Evolutionary conservation across 2,888 invertebrate species (phyloP), one percentile per base, ranked within the genome.

Genomic region (Nomada fabriciana): DNA sequence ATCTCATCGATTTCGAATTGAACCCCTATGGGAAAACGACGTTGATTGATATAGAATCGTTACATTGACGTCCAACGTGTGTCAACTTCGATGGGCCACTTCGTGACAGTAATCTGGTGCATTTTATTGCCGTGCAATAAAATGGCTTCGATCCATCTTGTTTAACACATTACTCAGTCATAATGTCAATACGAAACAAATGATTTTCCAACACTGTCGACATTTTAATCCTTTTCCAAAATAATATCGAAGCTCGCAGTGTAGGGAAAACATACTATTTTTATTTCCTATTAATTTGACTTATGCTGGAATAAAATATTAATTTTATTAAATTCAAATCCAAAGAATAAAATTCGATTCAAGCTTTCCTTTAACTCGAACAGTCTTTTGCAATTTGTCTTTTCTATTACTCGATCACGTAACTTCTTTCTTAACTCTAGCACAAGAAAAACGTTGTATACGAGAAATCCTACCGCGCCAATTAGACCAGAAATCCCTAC

Each of bases 111-210:
- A 85, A 85, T 85, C 83, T 76, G 74, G 71, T 57, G 71, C 65
- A 61, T 76, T 85, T 86, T 80, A 85, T 59, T 84, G 74, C 59
- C 71, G 23, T 42, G 76, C 71, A 84, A 84, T 84, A 81, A 84
- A 84, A 81, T 84, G 63, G 25, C 64, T 63, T 61, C 76, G 43
- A 80, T 77, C 42, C 60, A 77, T 84, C 76, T 74, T 74, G 76
- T 75, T 77, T 80, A 71, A 76, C 59, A 68, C 64, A 60, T 60
- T 25, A 36, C 42, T n/a, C 50, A 52, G 13, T 52, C 53, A 70
- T 60, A 74, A 81, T 76, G 76, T 80, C 64, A 50, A 47, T 53
- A 67, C 29, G 47, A 25, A 64, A 60, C 18, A 43, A 36, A 3
- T 13, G 9, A 64, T 47, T 18, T 18, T 23, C 20, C 20, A 68